A percentile compares a stretch with the other conserved stretches of the same genome.
phyloP scores from a whole-genome alignment of 2,888 invertebrate species.

The Mythimna albipuncta region DNA sequence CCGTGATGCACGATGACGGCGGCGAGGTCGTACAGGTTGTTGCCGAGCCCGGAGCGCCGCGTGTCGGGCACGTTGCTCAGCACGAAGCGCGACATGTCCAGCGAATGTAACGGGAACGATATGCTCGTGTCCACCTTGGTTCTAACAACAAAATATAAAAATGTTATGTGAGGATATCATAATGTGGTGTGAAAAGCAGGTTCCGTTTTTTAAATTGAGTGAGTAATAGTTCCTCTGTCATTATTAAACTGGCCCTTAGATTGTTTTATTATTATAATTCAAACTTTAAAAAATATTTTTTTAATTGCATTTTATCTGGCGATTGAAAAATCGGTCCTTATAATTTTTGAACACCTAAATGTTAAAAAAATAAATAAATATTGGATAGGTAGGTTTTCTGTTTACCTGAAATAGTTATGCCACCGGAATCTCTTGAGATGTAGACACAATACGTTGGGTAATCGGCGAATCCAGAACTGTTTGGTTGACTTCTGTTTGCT shows the following conservation, averaged over 20 bases:
- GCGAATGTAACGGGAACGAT: conserved; percentile 93
- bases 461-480: conserved; percentile 95
- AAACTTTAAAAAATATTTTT: no score
- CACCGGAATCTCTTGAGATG: conserved; percentile 96
- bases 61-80: conserved; percentile 92
- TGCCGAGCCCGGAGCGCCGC: conserved; percentile 91
- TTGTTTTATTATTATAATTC: no score
- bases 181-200: no score
- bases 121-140: conserved; percentile 95
- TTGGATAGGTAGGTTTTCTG: no score
- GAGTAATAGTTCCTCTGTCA: no score
- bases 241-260: no score
- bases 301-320: no score
- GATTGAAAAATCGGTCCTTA: no score
- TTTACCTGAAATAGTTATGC: conserved; percentile 93
- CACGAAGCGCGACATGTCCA: conserved; percentile 95
- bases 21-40: conserved; percentile 94
- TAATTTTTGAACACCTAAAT: no score
- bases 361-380: no score
- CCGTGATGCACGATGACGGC: conserved; percentile 96
- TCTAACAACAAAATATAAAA: conserved; percentile 67
- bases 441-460: conserved; percentile 95
- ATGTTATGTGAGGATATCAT: no score
- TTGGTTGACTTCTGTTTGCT: conserved; percentile 96
- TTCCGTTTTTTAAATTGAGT: no score